phyloP scores from a whole-genome alignment of 2,113 vertebrate species.

The Elgaria multicarinata region DNA sequence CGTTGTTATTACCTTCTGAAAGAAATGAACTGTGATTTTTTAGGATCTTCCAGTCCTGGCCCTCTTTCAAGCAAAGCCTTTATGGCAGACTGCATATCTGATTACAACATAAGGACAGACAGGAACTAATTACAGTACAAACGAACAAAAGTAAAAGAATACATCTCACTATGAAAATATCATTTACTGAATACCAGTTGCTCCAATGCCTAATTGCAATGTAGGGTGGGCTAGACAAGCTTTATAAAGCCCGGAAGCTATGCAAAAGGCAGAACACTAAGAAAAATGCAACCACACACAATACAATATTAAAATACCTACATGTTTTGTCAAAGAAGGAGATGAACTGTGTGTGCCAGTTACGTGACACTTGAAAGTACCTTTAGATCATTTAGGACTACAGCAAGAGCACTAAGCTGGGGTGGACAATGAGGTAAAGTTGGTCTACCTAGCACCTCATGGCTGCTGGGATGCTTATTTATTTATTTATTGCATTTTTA shows the following conservation, averaged over 20 bases:
- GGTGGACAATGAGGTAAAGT: no score
- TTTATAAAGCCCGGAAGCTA: not conserved
- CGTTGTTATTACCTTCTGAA: constrained; percentile 81
- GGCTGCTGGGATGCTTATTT: not conserved
- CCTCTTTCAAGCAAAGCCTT: constrained; percentile 75
- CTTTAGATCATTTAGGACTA: not conserved
- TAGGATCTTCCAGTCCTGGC: constrained; percentile 76
- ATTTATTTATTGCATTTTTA: no score
- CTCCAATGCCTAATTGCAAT: not conserved
- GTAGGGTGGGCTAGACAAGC: no score
- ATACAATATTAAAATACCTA: not conserved
- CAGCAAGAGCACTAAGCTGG: not conserved
- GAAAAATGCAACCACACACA: not conserved
- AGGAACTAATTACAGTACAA: constrained; percentile 7
- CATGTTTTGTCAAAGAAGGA: not conserved
- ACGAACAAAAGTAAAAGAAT: constrained; percentile 14
- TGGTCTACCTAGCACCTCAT: not conserved
- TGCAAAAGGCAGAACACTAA: not conserved
- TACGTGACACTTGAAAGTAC: not conserved
- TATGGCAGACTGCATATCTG: constrained; percentile 77
- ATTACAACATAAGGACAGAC: constrained; percentile 54
- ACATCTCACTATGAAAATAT: constrained; percentile 18
- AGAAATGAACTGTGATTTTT: constrained; percentile 86
- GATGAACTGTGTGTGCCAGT: not conserved
- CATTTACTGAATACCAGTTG: constrained; percentile 3